Evolutionary conservation across 2,797 vertebrate genomes (phyloP), one percentile per base, ranked within the genome.

Genomic region (Anomalospiza imberbis): DNA sequence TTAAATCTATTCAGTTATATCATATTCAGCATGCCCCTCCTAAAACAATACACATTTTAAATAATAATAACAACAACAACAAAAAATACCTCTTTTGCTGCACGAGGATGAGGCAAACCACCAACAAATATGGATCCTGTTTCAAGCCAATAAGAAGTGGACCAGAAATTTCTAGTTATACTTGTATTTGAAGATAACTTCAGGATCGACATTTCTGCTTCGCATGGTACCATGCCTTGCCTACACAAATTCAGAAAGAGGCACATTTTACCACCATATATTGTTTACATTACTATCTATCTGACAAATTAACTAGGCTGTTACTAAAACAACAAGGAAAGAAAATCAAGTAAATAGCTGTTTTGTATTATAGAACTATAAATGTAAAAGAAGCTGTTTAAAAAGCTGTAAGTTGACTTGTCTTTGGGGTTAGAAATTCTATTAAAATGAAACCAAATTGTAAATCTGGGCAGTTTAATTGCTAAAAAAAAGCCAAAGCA

Each of bases 201-300:
- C 85, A 96, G 91, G 72, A 99, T 10, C 5, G 96, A 97, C 53
- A 99, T 76, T 86, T 98, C 98, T 57, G 98, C 98, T 92, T 98
- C 98, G 91, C 98, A 99, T 5, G 98, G 98, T 66, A 95, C 94
- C 91, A 98, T 74, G 63, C 95, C 73, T 95, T 99, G 98, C 95
- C 99, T 99, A 91, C 31, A 94, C n/a, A 74, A 79, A 95, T 95
- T 95, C 79, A 96, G 44, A 91, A 93, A 94, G 6, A 89, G 29
- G 22, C 36, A 94, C 16, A 70, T 54, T 93, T 97, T 95, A 97
- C 53, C 22, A 78, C 31, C 57, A 86, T 55, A 65, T 55, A 74
- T 40, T 50, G n/a, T 61, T 91, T 91, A 63, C 45, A 26, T 87
- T 91, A 91, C 68, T 60, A 65, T 88, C 79, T 88, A 34, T 92